A percentile compares a stretch with the other conserved stretches of the same genome.
phyloP scores from a whole-genome alignment of 2,888 invertebrate genomes.

The Acholoe squamosa region DNA sequence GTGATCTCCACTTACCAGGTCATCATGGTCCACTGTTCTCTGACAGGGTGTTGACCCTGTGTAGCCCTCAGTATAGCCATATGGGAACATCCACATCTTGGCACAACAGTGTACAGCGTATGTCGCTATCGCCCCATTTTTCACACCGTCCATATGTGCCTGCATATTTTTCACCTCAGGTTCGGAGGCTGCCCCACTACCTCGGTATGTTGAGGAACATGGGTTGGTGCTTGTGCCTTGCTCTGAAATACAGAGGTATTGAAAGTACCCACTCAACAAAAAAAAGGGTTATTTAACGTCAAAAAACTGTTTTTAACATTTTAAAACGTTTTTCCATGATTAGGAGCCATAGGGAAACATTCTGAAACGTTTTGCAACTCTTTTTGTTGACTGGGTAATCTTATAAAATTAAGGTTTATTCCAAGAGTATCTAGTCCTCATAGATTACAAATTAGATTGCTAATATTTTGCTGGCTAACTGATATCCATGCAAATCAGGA shows the following conservation, averaged over 20 bases:
- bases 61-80: background rate
- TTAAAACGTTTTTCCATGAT: too few species aligned
- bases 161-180: conserved; percentile 2
- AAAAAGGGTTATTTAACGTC: too few species aligned
- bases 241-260: background rate
- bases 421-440: too few species aligned
- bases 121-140: background rate
- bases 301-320: too few species aligned
- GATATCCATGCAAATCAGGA: too few species aligned
- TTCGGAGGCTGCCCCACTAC: background rate
- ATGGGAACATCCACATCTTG: conserved; percentile 45
- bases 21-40: background rate
- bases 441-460: too few species aligned
- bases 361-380: too few species aligned
- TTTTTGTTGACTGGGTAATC: too few species aligned
- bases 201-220: background rate
- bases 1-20: conserved; percentile 29
- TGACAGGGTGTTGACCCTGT: background rate
- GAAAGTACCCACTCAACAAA: too few species aligned
- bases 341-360: too few species aligned
- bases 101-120: conserved; percentile 23
- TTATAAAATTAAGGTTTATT: too few species aligned
- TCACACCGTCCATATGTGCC: background rate
- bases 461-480: too few species aligned
- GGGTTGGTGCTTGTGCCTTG: background rate